phyloP scores from a whole-genome alignment of 92 coral and sea anemone genomes.

The Zoanthus gigantus region DNA sequence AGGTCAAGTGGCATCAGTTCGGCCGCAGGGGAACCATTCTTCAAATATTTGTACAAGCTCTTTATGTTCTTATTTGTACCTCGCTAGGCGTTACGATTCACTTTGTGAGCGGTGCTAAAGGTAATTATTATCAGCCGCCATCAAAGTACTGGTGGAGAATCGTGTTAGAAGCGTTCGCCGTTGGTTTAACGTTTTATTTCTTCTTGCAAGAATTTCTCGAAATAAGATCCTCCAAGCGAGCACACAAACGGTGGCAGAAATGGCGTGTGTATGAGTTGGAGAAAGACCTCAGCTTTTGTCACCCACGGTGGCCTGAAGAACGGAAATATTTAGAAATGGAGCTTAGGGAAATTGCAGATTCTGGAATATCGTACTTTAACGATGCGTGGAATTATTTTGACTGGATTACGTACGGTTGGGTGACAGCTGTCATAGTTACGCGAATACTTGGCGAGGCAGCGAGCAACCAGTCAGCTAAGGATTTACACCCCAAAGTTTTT shows the following conservation, averaged over 20 bases:
- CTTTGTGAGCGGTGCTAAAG: conserved; percentile 55
- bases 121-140: conserved; percentile 80
- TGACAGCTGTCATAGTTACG: conserved; percentile 79
- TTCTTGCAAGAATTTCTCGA: conserved; percentile 85
- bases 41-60: conserved; percentile 77
- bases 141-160: conserved; percentile 95
- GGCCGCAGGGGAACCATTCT: conserved; percentile 84
- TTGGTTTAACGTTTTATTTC: conserved; percentile 79
- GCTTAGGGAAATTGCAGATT: conserved; percentile 75
- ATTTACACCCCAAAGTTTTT: conserved; percentile 85
- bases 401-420: conserved; percentile 97
- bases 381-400: conserved; percentile 99
- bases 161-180: conserved; percentile 86
- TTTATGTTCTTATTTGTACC: conserved; percentile 89
- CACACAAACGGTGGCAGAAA: conserved; percentile 82
- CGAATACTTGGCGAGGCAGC: conserved; percentile 80
- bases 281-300: conserved; percentile 82
- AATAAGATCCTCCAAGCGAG: conserved; percentile 74
- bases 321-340: conserved; percentile 97
- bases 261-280: conserved; percentile 89
- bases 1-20: conserved; percentile 90
- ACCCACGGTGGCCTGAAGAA: conserved; percentile 99
- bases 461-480: conserved; percentile 54
- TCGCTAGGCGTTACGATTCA: conserved; percentile 90
- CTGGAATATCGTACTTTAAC: conserved; percentile 94